Percentiles rank a stretch among this genome's conserved stretches.
phyloP scores from a whole-genome alignment of 2,113 vertebrate genomes.

The Trachemys scripta region DNA sequence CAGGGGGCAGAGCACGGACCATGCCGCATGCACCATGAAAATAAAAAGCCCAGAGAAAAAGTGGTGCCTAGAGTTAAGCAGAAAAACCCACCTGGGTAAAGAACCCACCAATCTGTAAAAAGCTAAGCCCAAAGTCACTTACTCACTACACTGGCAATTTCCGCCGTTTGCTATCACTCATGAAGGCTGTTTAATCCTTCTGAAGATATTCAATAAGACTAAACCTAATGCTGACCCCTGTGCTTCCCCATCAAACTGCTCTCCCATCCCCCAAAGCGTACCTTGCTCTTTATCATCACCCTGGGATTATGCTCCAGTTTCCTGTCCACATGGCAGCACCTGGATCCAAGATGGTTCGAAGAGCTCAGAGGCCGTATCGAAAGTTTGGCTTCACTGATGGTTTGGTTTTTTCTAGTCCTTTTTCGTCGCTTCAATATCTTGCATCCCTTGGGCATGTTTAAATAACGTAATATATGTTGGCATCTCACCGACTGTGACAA shows the following conservation, averaged over 20 bases:
- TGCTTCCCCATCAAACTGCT: neutral
- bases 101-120: neutral
- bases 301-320: neutral
- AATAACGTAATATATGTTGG: conserved; percentile 72
- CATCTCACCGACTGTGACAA: conserved; percentile 2
- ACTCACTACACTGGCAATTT: neutral
- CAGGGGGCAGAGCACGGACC: neutral
- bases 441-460: neutral
- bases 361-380: neutral
- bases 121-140: neutral
- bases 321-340: neutral
- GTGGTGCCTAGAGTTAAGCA: neutral
- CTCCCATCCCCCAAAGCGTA: neutral
- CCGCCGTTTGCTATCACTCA: neutral
- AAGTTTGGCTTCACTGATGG: neutral
- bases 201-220: neutral
- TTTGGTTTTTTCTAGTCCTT: neutral
- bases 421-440: conserved; percentile 61
- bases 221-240: neutral
- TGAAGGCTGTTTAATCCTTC: neutral
- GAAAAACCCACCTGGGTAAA: neutral
- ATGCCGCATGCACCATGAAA: neutral
- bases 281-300: neutral
- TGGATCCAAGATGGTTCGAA: too few relatives aligned
- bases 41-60: neutral